These are phyloP conservation scores for Agapostemon virescens DNA, from an alignment of 2,888 invertebrate species.

Conservation along the genomic window DNA sequence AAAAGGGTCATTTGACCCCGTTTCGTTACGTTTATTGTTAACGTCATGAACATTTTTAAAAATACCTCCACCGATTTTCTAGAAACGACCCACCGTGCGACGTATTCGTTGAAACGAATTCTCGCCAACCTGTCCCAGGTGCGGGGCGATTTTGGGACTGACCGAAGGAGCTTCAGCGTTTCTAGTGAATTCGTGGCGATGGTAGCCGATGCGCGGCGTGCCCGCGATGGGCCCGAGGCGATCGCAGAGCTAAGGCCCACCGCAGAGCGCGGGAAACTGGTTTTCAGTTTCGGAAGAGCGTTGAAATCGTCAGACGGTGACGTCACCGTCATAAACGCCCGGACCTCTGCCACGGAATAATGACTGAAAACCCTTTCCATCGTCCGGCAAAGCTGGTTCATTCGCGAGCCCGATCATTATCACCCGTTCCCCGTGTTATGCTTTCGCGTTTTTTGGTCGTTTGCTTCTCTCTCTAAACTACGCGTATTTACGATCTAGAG, in stretches of 20 bases:
- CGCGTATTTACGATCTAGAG: background rate
- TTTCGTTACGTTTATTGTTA: too few species aligned
- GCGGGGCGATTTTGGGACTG: background rate
- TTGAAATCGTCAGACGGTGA: conserved; percentile 77
- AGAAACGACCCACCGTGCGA: background rate
- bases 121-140: background rate
- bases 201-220: conserved; percentile 20
- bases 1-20: too few species aligned
- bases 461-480: background rate
- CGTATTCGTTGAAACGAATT: background rate
- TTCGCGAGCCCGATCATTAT: conserved; percentile 4
- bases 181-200: conserved; percentile 48
- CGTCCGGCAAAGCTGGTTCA: background rate
- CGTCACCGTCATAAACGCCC: conserved; percentile 70
- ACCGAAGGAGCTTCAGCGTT: conserved; percentile 25
- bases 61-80: too few species aligned
- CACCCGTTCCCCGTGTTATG: conserved; percentile 1
- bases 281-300: conserved; percentile 75
- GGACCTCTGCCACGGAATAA: conserved; percentile 53
- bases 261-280: conserved; percentile 73
- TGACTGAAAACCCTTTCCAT: conserved; percentile 61
- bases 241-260: conserved; percentile 36
- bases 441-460: background rate
- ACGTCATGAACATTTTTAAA: too few species aligned
- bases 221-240: conserved; percentile 54